These are phyloP conservation scores for Lottia gigantea DNA, from an alignment of 2,888 invertebrate genomes.

Conservation along the genomic window DNA sequence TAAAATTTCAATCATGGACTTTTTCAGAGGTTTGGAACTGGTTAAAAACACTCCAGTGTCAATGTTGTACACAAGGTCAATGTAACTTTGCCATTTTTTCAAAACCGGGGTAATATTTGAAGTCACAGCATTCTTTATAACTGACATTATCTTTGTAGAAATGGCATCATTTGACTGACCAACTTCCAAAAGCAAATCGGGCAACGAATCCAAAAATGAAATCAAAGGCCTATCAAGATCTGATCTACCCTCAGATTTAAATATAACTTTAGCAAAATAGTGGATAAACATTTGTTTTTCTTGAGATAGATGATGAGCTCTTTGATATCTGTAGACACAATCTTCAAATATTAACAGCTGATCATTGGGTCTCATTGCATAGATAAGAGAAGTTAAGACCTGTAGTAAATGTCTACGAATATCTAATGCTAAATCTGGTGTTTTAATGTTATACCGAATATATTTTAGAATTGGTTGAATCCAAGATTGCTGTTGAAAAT, in stretches of 20 bases:
- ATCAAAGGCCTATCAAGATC: neutral
- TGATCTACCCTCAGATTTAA: neutral
- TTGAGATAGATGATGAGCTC: constrained; percentile 34
- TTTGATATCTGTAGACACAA: constrained; percentile 31
- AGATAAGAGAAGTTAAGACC: constrained; percentile 11
- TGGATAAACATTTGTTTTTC: constrained; percentile 39
- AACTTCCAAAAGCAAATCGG: neutral
- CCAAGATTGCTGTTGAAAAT: neutral
- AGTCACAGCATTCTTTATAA: neutral
- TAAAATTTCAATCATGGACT: neutral
- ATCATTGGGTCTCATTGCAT: constrained; percentile 20
- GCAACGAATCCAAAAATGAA: neutral
- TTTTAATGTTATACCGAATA: neutral
- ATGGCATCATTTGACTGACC: neutral
- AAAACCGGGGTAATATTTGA: neutral
- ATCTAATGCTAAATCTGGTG: neutral
- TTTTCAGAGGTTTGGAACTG: neutral
- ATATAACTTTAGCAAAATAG: constrained; percentile 35
- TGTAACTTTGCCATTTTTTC: neutral
- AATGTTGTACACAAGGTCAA: neutral
- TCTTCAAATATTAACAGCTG: constrained; percentile 27
- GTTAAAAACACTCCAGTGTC: neutral
- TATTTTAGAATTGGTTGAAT: constrained; percentile 10
- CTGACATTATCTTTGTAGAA: neutral
- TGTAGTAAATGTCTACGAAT: neutral